Conservation (phyloP, 2,797 vertebrate species). For the Anabacerthia variegaticeps region DNA sequence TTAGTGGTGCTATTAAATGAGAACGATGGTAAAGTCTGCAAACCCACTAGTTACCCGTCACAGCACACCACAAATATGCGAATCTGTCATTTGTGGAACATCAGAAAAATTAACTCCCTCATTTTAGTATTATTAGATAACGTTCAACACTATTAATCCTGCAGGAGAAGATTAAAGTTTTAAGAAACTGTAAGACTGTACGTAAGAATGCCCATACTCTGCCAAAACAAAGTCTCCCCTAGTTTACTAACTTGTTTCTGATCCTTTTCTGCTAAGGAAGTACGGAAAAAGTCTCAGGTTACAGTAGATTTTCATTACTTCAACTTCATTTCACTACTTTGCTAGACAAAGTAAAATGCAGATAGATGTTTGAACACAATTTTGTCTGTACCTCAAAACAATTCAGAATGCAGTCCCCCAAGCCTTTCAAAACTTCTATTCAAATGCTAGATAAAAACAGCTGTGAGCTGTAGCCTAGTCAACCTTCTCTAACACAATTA, state of each 20-base stretch:
- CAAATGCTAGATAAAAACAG: neutral
- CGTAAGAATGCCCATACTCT: neutral
- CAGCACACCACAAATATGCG: fast-evolving
- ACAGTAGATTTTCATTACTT: neutral
- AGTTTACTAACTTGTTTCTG: neutral
- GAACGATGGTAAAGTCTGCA: neutral
- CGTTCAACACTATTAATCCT: neutral
- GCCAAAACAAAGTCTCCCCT: neutral
- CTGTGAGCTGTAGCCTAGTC: neutral
- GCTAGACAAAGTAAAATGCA: neutral
- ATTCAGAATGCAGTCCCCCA: neutral
- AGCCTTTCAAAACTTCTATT: neutral
- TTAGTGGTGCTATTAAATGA: neutral
- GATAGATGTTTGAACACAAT: neutral
- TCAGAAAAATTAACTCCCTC: neutral
- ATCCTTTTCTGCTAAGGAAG: neutral
- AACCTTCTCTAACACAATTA: neutral
- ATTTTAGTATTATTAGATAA: neutral
- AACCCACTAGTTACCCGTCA: neutral
- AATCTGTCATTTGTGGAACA: neutral
- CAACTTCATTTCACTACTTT: neutral
- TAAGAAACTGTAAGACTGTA: neutral
- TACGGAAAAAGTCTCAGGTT: neutral
- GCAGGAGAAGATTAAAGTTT: neutral
- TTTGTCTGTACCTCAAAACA: neutral